Evolutionary conservation across 2,113 vertebrate species (phyloP).

Genomic region (Motacilla alba): DNA sequence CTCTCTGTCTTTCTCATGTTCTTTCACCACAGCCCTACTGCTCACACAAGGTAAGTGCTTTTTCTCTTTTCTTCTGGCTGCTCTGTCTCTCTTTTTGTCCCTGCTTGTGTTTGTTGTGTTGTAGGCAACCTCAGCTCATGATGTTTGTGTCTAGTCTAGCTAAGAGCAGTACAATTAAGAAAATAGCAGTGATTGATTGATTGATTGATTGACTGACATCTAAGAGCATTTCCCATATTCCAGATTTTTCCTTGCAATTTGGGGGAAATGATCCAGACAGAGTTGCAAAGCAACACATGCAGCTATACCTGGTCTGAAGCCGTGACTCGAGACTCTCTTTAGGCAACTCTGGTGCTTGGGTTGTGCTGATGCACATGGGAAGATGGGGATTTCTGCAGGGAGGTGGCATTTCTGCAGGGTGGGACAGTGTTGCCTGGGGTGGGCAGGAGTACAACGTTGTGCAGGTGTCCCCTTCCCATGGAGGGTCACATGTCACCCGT

Average conservation of each 20-base stretch:
- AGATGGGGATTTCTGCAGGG: not conserved
- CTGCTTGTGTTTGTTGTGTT: not conserved
- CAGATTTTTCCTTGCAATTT: not conserved
- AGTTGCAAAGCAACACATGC: not conserved
- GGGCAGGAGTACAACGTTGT: not conserved
- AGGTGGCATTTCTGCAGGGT: not conserved
- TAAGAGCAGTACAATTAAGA: not conserved
- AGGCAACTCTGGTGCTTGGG: not conserved
- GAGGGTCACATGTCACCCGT: not conserved
- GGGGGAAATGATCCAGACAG: not conserved
- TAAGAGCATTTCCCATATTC: not conserved
- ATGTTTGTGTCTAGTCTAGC: not conserved
- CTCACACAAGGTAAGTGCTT: conserved; percentile 78
- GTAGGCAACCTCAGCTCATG: not conserved
- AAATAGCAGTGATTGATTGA: not conserved
- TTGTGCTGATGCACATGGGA: not conserved
- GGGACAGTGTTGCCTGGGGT: not conserved
- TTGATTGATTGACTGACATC: not conserved
- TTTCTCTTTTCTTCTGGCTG: conserved; percentile 20
- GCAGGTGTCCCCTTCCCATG: not conserved
- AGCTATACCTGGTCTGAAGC: not conserved
- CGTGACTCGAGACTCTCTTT: fast-evolving
- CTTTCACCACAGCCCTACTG: conserved; percentile 73
- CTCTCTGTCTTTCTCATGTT: conserved; percentile 41
- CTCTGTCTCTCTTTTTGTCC: conserved; percentile 8